These are phyloP conservation scores for Protonemura montana DNA, from an alignment of 2,888 invertebrate species.

Conservation along the genomic window DNA sequence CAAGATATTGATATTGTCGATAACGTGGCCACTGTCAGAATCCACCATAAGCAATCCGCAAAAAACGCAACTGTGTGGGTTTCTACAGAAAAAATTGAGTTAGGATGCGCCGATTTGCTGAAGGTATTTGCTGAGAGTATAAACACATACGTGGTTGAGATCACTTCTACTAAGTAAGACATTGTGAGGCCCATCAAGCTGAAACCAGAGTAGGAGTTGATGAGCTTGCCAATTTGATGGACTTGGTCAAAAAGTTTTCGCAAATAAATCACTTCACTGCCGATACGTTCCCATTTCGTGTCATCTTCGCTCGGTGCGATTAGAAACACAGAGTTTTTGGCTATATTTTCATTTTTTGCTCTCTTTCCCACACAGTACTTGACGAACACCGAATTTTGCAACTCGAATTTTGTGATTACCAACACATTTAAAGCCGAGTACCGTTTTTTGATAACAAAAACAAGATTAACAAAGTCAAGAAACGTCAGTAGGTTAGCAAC, in stretches of 20 bases:
- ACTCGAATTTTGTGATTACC: neutral
- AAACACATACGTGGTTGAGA: neutral
- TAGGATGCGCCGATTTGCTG: neutral
- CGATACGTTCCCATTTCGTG: neutral
- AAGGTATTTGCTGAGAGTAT: neutral
- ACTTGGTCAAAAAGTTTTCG: neutral
- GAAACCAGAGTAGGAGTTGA: neutral
- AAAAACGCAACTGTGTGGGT: neutral
- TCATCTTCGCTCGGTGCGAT: neutral
- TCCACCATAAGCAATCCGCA: neutral
- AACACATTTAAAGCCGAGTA: neutral
- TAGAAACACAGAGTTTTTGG: neutral
- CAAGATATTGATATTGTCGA: neutral
- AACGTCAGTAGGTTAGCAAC: neutral
- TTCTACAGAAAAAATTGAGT: neutral
- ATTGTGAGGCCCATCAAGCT: neutral
- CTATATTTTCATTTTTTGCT: neutral
- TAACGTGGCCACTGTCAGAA: neutral
- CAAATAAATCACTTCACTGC: neutral
- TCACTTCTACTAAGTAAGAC: neutral
- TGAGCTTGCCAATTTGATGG: neutral
- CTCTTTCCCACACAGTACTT: neutral
- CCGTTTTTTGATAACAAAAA: neutral
- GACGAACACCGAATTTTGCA: neutral
- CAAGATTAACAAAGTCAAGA: neutral